phyloP scores from a whole-genome alignment of 1,140 invertebrate genomes.

The Orchesella cincta region DNA sequence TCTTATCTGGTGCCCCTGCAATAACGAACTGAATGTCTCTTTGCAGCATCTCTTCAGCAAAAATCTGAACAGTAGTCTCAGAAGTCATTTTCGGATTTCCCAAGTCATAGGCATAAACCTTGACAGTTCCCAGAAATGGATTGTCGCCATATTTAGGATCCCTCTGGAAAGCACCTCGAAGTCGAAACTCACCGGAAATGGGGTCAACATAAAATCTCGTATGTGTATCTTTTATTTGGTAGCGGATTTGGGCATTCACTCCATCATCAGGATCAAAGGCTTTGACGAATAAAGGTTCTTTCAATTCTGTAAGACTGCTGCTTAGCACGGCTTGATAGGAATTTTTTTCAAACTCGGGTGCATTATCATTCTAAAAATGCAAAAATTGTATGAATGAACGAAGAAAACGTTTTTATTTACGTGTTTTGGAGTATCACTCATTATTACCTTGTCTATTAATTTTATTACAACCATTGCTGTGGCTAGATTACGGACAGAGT shows the following conservation, averaged over 20 bases:
- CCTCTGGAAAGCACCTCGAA: constrained; percentile 28
- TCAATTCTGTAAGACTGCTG: constrained; percentile 40
- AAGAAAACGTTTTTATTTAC: too few relatives aligned
- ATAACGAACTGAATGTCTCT: constrained; percentile 47
- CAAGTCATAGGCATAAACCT: constrained; percentile 42
- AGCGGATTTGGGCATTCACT: constrained; percentile 43
- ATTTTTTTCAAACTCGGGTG: constrained; percentile 38
- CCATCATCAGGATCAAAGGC: constrained; percentile 45
- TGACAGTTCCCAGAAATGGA: constrained; percentile 41
- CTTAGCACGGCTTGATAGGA: constrained; percentile 46
- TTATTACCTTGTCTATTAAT: constrained; percentile 39
- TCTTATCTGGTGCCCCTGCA: constrained; percentile 35
- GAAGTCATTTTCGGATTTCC: constrained; percentile 41
- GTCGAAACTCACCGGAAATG: constrained; percentile 37
- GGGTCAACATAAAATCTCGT: constrained; percentile 8
- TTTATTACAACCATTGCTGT: constrained; percentile 45
- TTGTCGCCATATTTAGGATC: constrained; percentile 31
- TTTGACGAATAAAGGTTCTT: constrained; percentile 41
- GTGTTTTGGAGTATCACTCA: too few relatives aligned
- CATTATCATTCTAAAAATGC: constrained; percentile 46
- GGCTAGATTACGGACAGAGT: constrained; percentile 37
- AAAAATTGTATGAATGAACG: too few relatives aligned
- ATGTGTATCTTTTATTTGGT: constrained; percentile 43
- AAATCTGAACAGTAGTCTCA: constrained; percentile 44
- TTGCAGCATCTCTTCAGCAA: constrained; percentile 45